Evolutionary conservation across 2,888 invertebrate genomes (phyloP).

Genomic region (Eudasyphora cyanicolor): DNA sequence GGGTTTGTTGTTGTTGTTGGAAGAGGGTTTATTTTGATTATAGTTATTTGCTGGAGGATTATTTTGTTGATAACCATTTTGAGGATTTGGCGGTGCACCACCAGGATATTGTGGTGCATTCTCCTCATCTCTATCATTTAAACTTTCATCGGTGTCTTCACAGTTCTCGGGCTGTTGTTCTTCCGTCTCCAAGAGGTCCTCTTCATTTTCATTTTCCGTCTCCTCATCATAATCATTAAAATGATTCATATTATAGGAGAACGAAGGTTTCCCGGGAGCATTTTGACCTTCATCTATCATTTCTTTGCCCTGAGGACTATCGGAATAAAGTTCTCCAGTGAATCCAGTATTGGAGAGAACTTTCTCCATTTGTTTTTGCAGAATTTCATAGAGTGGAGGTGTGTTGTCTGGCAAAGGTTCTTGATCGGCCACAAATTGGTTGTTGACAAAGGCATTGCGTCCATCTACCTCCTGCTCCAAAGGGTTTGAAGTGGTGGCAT

Average conservation of each 20-base stretch:
- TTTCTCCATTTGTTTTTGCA: slow-evolving; percentile 74
- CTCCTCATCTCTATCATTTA: slow-evolving; percentile 59
- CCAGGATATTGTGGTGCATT: not conserved
- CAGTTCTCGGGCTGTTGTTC: slow-evolving; percentile 59
- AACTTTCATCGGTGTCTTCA: slow-evolving; percentile 68
- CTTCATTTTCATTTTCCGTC: slow-evolving; percentile 55
- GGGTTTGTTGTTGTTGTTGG: not conserved
- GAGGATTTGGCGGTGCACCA: not conserved
- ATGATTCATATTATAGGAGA: slow-evolving; percentile 1
- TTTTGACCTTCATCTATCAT: slow-evolving; percentile 8
- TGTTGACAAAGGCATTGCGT: slow-evolving; percentile 74
- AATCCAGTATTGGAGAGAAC: slow-evolving; percentile 68
- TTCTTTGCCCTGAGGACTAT: slow-evolving; percentile 35
- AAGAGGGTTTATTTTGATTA: not conserved
- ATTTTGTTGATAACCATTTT: not conserved
- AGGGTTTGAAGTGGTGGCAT: not conserved
- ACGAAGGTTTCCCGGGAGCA: slow-evolving; percentile 30
- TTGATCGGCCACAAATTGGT: slow-evolving; percentile 71
- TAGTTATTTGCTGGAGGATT: not conserved
- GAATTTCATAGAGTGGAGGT: slow-evolving; percentile 70
- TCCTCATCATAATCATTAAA: slow-evolving; percentile 66
- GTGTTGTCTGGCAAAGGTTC: slow-evolving; percentile 60
- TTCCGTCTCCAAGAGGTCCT: slow-evolving; percentile 62
- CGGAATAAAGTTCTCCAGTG: not conserved
- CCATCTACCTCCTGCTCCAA: slow-evolving; percentile 68